These are phyloP conservation scores for Xylophagus ater DNA, from an alignment of 2,888 invertebrate species.

Conservation along the genomic window DNA sequence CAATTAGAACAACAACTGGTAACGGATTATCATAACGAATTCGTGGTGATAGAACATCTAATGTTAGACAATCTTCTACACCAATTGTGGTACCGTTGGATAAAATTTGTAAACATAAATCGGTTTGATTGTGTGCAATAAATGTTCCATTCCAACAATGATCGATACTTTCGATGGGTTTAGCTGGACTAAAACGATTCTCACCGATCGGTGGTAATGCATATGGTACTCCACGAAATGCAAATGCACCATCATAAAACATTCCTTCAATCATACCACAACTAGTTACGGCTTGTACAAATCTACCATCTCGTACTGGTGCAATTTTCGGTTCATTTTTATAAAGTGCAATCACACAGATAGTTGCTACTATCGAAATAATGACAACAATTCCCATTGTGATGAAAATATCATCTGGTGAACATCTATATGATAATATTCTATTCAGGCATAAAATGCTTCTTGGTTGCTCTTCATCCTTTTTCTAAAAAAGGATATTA, in stretches of 20 bases:
- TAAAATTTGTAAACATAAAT: slow-evolving; percentile 58
- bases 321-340: slow-evolving; percentile 47
- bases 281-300: slow-evolving; percentile 57
- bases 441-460: slow-evolving; percentile 45
- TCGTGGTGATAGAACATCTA: slow-evolving; percentile 73
- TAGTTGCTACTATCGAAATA: slow-evolving; percentile 49
- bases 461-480: slow-evolving; percentile 25
- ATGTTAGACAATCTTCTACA: slow-evolving; percentile 68
- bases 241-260: slow-evolving; percentile 64
- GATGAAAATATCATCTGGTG: slow-evolving; percentile 49
- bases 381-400: slow-evolving; percentile 48
- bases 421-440: slow-evolving; percentile 54
- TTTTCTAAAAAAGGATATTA: slow-evolving; percentile 21
- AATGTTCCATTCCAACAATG: slow-evolving; percentile 72
- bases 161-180: slow-evolving; percentile 52
- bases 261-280: slow-evolving; percentile 73
- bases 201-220: slow-evolving; percentile 60
- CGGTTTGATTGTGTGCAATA: slow-evolving; percentile 53
- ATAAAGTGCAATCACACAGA: slow-evolving; percentile 51
- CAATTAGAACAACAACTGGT: slow-evolving; percentile 73
- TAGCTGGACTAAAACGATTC: slow-evolving; percentile 59
- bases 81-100: slow-evolving; percentile 56
- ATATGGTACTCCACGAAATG: slow-evolving; percentile 73
- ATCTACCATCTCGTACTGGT: slow-evolving; percentile 60
- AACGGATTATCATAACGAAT: slow-evolving; percentile 66